Evolutionary conservation across 2,113 vertebrate genomes (phyloP), one percentile per base, ranked within the genome.

Genomic region (Muntiacus reevesi): DNA sequence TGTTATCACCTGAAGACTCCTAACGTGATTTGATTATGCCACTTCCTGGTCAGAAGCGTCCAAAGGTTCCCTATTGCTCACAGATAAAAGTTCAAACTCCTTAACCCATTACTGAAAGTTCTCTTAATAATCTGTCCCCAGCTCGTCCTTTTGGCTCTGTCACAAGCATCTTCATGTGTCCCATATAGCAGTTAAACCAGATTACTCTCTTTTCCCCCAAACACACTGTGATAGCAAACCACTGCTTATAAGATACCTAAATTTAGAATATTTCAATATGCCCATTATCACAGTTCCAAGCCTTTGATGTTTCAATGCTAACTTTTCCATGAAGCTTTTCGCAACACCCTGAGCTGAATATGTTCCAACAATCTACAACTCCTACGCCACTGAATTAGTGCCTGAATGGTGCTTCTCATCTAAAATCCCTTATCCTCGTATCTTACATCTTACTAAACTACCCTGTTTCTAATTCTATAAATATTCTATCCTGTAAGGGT

Each of bases 391-490:
- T 84, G 76, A 89, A 55, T 64, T 89, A 57, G 87, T 50, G 64
- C n/a, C 91, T 79, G 2, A 7, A n/a, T 5, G 12, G 17, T 43
- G 5, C 23, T 83, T 93, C 78, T 55, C 16, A 60, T 28, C 54
- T 50, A 92, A 59, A 57, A 85, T 14, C 40, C 21, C 7, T 76
- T 87, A 50, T 60, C 12, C 21, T 88, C 50, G 23, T 25, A 86
- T 54, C 19, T 60, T 94, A 74, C 21, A 45, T 36, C 17, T 16
- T 43, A n/a, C 25, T 87, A 87, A 50, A 89, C 21, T 79, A 67
- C 50, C 27, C 54, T 87, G 27, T 94, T 95, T 93, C 36, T 36
- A 91, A 54, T 45, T 94, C 43, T 94, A n/a, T 94, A 95, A 76
- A 71, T 92, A 82, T 74, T 79, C 82, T 82, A 82, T 45, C 10